Conservation (phyloP, 1,140 invertebrate genomes). For the Neodiprion fabricii region DNA sequence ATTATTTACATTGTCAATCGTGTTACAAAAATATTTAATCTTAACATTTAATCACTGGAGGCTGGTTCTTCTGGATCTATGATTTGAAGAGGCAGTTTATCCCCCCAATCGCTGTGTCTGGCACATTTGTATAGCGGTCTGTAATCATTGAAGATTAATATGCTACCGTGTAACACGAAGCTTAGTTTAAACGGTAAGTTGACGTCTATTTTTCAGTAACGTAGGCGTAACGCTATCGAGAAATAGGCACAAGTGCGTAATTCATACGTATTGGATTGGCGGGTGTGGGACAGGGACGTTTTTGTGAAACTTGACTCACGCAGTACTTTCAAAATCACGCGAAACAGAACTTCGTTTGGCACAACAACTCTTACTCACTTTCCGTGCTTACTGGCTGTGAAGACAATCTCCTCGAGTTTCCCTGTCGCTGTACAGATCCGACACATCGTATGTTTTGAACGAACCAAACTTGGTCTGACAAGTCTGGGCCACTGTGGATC, state of each 20-base stretch:
- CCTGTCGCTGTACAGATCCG: conserved; percentile 78
- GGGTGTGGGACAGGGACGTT: too few relatives aligned
- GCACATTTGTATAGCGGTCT: conserved; percentile 74
- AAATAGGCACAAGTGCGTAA: too few relatives aligned
- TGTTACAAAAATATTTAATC: not conserved
- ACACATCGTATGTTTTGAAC: conserved; percentile 77
- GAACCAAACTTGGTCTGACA: conserved; percentile 70
- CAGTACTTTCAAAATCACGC: too few relatives aligned
- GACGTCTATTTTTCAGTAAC: conserved; percentile 11
- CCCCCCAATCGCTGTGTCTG: conserved; percentile 74
- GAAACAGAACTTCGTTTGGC: too few relatives aligned
- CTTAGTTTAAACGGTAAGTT: not conserved
- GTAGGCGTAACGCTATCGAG: not conserved
- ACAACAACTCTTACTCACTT: conserved; percentile 60
- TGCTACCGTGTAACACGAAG: too few relatives aligned
- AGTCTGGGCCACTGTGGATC: conserved; percentile 78
- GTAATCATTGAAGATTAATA: conserved; percentile 29
- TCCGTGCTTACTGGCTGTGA: conserved; percentile 77
- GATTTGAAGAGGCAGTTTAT: conserved; percentile 69
- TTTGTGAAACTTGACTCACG: too few relatives aligned
- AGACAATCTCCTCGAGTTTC: conserved; percentile 76
- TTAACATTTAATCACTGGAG: not conserved
- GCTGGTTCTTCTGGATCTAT: conserved; percentile 12
- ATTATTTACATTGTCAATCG: not conserved
- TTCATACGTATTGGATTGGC: too few relatives aligned